These are phyloP conservation scores for Cheilosia pagana DNA, from an alignment of 2,888 invertebrate genomes.

Conservation along the genomic window DNA sequence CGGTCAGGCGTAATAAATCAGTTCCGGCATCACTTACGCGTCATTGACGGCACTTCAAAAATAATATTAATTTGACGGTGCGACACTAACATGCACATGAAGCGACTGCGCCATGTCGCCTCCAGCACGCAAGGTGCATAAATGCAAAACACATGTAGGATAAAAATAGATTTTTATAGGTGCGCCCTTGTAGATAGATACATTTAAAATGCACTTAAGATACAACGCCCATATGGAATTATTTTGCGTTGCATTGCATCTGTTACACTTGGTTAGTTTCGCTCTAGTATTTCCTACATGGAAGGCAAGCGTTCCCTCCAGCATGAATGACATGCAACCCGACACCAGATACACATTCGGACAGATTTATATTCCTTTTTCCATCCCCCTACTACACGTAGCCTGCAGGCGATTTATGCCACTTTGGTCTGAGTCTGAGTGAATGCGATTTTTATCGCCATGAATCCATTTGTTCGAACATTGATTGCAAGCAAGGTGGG, in stretches of 20 bases:
- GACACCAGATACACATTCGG: constrained; percentile 27
- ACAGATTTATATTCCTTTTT: constrained; percentile 1
- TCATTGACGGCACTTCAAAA: constrained; percentile 62
- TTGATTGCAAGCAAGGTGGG: constrained; percentile 45
- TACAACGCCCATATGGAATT: constrained; percentile 30
- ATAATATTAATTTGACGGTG: constrained; percentile 50
- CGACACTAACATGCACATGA: constrained; percentile 56
- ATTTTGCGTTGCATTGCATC: constrained; percentile 57
- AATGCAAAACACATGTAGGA: constrained; percentile 65
- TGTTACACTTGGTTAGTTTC: constrained; percentile 53
- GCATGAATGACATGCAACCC: constrained; percentile 18
- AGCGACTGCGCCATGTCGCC: constrained; percentile 19
- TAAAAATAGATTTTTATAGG: constrained; percentile 19
- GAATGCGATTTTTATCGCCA: constrained; percentile 67
- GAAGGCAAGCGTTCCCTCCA: constrained; percentile 17
- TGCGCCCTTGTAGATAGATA: constrained; percentile 20
- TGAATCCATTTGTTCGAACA: constrained; percentile 68
- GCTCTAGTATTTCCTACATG: constrained; percentile 16
- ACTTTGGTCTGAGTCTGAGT: constrained; percentile 54
- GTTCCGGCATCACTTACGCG: constrained; percentile 67
- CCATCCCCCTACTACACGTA: constrained; percentile 38
- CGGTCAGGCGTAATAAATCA: constrained; percentile 73
- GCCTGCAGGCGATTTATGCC: constrained; percentile 58
- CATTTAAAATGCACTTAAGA: constrained; percentile 51
- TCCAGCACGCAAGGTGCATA: constrained; percentile 57